Percentiles rank a stretch among this genome's conserved stretches.
Evolutionary conservation across 2,888 invertebrate genomes (phyloP).

Genomic region (Amblyjoppa proteus): DNA sequence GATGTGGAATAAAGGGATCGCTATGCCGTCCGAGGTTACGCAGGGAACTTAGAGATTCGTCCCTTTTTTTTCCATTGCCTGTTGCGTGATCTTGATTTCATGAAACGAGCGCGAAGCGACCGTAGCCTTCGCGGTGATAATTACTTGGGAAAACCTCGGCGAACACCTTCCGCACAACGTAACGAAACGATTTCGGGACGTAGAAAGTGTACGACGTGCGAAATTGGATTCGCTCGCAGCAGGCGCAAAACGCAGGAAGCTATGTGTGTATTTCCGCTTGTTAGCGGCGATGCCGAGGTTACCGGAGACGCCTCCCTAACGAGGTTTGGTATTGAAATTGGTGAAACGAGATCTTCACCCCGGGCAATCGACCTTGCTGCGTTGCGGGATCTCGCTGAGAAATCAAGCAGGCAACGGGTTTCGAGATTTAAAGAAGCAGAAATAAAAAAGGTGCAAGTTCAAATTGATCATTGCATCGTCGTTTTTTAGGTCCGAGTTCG

Average conservation of each 20-base stretch:
- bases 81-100: conserved; percentile 1
- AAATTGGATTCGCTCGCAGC: conserved; percentile 13
- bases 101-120: neutral
- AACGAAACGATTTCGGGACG: conserved; percentile 11
- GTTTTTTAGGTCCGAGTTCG: no score
- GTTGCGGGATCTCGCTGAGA: neutral
- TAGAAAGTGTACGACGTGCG: conserved; percentile 22
- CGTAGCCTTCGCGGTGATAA: conserved; percentile 13
- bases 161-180: conserved; percentile 5
- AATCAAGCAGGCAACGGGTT: neutral
- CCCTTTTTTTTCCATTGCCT: neutral
- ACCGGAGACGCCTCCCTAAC: neutral
- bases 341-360: neutral
- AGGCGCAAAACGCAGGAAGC: conserved; percentile 34
- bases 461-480: no score
- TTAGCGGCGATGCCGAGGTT: neutral
- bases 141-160: conserved; percentile 12
- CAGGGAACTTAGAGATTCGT: conserved; percentile 1
- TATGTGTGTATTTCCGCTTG: conserved; percentile 33
- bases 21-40: neutral
- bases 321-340: conserved; percentile 12
- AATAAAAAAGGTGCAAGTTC: no score
- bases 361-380: neutral
- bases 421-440: neutral
- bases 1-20: conserved; percentile 28